Evolutionary conservation across 2,888 invertebrate genomes (phyloP), one percentile per base, ranked within the genome.

Genomic region (Palloptera scutellata): DNA sequence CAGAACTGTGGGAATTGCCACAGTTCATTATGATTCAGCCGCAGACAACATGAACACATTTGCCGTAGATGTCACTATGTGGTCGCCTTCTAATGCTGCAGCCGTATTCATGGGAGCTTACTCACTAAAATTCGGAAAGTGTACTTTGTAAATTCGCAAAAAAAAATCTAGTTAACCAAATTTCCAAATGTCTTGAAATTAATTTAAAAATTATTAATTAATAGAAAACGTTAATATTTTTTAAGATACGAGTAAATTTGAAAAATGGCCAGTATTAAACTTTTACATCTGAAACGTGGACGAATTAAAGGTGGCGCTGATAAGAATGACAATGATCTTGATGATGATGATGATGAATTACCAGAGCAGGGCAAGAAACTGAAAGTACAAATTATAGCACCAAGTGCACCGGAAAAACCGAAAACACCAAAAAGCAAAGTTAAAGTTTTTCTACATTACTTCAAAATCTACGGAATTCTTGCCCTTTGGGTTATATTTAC

Each of bases 361-460:
- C 17, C 51, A 13, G 58, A 57, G 19, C 48, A 64, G 17, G 58
- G 41, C 4, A 6, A 48, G 15, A 11, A 45, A 13, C 8, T 8
- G 19, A 15, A 60, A 60, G 15, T 6, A 6, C 11, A 59, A 45
- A 20, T 12, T 19, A 11, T 51, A 52, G n/a, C 12, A 12, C n/a
- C 19, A 48, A 9, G 12, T 17, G 13, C 9, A 12, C 15, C 43
- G 10, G 15, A 17, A 13, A 4, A 3, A 17, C 15, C 53, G 1
- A 20, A 58, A 11, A 11, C 59, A 4, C 40, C 30, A 15, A 58
- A 58, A 19, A 41, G 20, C 10, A 58, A 64, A 19, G 42, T 64
- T 5, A 58, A 11, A 51, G 43, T 64, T n/a, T 19, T 20, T 5
- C 30, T n/a, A 10, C 20, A 51, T 9, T 64, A 52, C 58, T 15